Base-by-base conservation (phyloP, 2,797 vertebrate species). In the Catamblyrhynchus diadema region DNA sequence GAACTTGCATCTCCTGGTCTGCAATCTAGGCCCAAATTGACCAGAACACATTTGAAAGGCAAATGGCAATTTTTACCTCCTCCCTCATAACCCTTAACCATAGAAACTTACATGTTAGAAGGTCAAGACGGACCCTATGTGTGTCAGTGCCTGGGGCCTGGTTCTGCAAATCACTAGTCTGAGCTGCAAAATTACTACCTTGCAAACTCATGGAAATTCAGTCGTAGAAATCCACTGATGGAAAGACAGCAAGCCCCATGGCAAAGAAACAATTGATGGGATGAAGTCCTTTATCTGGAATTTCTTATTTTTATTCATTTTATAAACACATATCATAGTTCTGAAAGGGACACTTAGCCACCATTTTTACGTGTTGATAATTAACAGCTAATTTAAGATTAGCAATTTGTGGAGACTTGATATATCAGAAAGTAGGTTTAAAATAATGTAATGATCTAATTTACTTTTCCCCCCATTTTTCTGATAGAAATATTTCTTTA, bases 401-500 rank as follows among this genome's bases (percentile, higher is more conserved):
- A 96, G 60, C 66, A 83, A 78, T 92, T 53, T 88, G 45, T 11
- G 28, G 81, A 69, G 82, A 77, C 62, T 93, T 96, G 56, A 74
- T 95, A 67, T 45, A 87, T 96, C 74, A 97, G 54, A 95, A 95
- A 97, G 69, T 82, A 91, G 66, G 67, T 96, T 94, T 86, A 97
- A 98, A 97, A 98, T 96, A 70, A 97, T 92, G 50, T 81, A 69
- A 60, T 93, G 27, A 66, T 82, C 93, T 97, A 96, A 96, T 97
- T 96, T 96, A 78, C 94, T 96, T 95, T 54, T 62, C 42, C 92
- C 14, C 81, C 3, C 10, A 66, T 81, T 97, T 96, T 97, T 96
- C 82, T 90, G 79, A 92, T 92, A 94, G 75, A 97, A 87, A 94
- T 96, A 97, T 97, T 98, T 97, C 94, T 96, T 97, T 97, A 62